A percentile compares a stretch with the other conserved stretches of the same genome.
Evolutionary conservation across 2,797 vertebrate species (phyloP).

Genomic region (Danio tinwini): DNA sequence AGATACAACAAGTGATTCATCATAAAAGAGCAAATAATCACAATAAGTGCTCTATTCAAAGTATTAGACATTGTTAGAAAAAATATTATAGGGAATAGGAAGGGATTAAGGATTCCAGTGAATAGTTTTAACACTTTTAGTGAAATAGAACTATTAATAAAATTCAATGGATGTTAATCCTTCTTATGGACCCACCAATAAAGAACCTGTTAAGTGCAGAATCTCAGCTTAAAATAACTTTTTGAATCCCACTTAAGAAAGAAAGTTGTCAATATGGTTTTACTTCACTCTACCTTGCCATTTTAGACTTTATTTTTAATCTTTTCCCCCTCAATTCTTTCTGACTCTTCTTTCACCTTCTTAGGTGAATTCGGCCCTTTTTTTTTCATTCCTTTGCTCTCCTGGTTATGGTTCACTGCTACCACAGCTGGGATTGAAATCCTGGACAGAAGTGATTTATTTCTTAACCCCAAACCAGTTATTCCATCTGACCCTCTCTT

Average conservation of each 20-base stretch:
- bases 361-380: conserved; percentile 20
- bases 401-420: conserved; percentile 40
- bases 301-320: conserved; percentile 17
- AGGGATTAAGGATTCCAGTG: no score
- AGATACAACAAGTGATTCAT: no score
- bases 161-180: no score
- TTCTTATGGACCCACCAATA: no score
- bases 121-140: no score
- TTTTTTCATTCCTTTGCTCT: conserved; percentile 20
- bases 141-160: no score
- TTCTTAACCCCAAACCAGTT: conserved; percentile 29
- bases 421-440: conserved; percentile 36
- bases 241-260: conserved; percentile 6
- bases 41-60: no score
- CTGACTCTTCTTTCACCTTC: conserved; percentile 26
- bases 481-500: conserved; percentile 28
- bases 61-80: no score
- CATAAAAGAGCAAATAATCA: no score
- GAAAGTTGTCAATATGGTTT: background rate
- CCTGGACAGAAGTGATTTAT: conserved; percentile 51
- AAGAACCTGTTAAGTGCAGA: no score
- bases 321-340: background rate
- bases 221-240: background rate
- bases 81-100: no score
- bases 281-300: background rate